Percentiles rank a stretch among this genome's conserved stretches.
Evolutionary conservation across 1,140 invertebrate genomes (phyloP).

Genomic region (Acromyrmex charruanus): DNA sequence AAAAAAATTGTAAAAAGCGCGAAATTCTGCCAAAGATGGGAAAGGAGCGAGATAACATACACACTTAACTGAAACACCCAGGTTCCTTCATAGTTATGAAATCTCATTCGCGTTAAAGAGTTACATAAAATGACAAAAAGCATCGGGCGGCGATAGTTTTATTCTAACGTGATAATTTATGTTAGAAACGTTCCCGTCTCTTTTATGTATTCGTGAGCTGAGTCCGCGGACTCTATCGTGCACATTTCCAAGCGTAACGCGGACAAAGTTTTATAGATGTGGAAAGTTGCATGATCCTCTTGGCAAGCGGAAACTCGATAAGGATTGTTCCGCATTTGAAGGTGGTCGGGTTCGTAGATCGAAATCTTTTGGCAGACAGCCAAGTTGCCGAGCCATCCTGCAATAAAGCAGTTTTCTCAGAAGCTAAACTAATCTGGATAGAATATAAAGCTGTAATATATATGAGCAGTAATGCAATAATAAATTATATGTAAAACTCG

Average conservation of each 20-base stretch:
- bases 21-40: too few relatives aligned
- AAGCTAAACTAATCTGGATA: constrained; percentile 14
- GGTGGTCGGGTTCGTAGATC: constrained; percentile 41
- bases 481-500: neutral
- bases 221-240: neutral
- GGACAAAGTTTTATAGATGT: constrained; percentile 35
- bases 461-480: neutral
- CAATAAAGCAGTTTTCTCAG: constrained; percentile 22
- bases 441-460: neutral
- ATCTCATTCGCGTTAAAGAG: constrained; percentile 15
- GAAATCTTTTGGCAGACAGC: constrained; percentile 30
- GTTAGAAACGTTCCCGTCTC: constrained; percentile 33
- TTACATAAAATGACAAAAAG: constrained; percentile 52
- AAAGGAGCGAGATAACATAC: constrained; percentile 31
- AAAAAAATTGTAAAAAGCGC: neutral
- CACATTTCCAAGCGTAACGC: constrained; percentile 42
- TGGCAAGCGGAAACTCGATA: constrained; percentile 54
- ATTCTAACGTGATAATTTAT: constrained; percentile 54
- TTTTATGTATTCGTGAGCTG: constrained; percentile 1
- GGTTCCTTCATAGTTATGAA: constrained; percentile 23
- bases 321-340: constrained; percentile 51
- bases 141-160: constrained; percentile 7
- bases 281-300: constrained; percentile 38
- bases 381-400: constrained; percentile 36
- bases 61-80: neutral